phyloP scores from a whole-genome alignment of 2,797 vertebrate genomes.

The Betta splendens region DNA sequence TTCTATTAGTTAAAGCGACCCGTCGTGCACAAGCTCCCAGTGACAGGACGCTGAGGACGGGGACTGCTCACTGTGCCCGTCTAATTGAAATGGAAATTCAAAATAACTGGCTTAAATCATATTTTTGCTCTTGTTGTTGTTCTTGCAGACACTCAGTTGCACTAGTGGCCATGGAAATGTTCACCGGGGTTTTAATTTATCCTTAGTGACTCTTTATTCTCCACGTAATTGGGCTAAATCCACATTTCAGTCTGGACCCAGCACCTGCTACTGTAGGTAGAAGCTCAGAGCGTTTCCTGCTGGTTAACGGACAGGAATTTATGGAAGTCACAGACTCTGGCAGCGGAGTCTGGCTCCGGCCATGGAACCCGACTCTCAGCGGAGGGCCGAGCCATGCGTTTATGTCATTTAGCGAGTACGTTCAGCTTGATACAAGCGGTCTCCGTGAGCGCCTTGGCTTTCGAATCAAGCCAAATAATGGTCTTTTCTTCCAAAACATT shows the following conservation, averaged over 20 bases:
- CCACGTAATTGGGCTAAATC: background rate
- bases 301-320: slow-evolving; percentile 10
- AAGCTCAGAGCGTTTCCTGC: background rate
- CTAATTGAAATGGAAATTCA: too few relatives aligned
- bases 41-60: background rate
- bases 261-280: slow-evolving; percentile 22
- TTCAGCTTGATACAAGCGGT: slow-evolving; percentile 24
- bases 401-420: slow-evolving; percentile 25
- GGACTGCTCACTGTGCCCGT: too few relatives aligned
- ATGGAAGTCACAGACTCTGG: slow-evolving; percentile 30
- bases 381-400: slow-evolving; percentile 20
- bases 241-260: background rate
- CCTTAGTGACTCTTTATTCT: slow-evolving; percentile 8
- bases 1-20: background rate
- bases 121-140: too few relatives aligned
- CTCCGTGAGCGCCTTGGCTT: slow-evolving; percentile 13
- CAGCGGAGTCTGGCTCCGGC: slow-evolving; percentile 15
- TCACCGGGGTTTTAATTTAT: slow-evolving; percentile 22
- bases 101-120: too few relatives aligned
- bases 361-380: slow-evolving; percentile 22
- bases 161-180: slow-evolving; percentile 10
- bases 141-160: background rate
- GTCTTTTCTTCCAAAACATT: slow-evolving; percentile 27
- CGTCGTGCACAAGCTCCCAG: background rate
- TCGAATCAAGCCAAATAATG: slow-evolving; percentile 23